phyloP scores from a whole-genome alignment of 2,113 vertebrate genomes.

The Pimephales promelas region DNA sequence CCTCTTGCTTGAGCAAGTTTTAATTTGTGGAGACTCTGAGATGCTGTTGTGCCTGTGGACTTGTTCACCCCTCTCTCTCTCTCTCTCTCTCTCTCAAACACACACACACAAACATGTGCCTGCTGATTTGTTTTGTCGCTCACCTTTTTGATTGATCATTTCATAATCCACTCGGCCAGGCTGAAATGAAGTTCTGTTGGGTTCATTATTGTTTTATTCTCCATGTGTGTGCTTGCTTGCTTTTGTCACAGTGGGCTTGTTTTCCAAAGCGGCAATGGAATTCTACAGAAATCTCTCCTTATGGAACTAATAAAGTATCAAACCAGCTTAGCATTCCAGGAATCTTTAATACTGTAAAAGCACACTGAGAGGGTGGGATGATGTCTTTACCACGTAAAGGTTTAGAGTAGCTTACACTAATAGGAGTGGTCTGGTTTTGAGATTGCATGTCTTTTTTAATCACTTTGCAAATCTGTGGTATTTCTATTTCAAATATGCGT shows the following conservation, averaged over 20 bases:
- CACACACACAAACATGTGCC: conserved; percentile 9
- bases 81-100: too few relatives aligned
- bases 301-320: conserved; percentile 37
- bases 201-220: background rate
- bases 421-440: background rate
- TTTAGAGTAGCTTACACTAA: background rate
- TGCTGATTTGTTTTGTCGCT: conserved; percentile 25
- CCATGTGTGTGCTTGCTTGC: background rate
- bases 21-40: conserved; percentile 66
- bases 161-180: conserved; percentile 53
- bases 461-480: too few relatives aligned
- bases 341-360: conserved; percentile 18
- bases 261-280: conserved; percentile 31
- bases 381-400: background rate
- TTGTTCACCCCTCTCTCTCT: conserved; percentile 57
- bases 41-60: conserved; percentile 58
- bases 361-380: background rate
- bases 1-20: conserved; percentile 70
- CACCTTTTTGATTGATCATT: conserved; percentile 57
- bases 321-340: conserved; percentile 18
- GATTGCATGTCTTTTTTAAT: too few relatives aligned
- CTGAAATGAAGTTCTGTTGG: conserved; percentile 39
- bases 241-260: conserved; percentile 35
- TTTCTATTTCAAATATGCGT: background rate
- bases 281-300: conserved; percentile 39